phyloP scores from a whole-genome alignment of 92 coral and sea anemone genomes.

The Phenganax subtilis region DNA sequence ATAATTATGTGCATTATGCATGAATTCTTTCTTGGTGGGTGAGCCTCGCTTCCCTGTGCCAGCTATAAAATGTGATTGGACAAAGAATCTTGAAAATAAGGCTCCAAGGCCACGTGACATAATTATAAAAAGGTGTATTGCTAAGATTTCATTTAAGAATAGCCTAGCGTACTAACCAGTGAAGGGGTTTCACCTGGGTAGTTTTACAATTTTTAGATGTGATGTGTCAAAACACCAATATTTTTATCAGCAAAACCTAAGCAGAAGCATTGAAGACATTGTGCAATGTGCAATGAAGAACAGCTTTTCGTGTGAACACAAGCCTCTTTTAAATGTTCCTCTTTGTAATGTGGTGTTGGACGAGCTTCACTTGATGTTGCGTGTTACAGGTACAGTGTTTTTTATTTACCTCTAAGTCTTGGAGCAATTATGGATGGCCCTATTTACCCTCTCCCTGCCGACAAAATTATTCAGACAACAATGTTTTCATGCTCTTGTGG shows the following conservation, averaged over 20 bases:
- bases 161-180: not conserved
- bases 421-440: no score
- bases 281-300: slow-evolving; percentile 40
- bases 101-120: no score
- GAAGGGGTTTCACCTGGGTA: not conserved
- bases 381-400: slow-evolving; percentile 54
- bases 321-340: slow-evolving; percentile 51
- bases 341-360: slow-evolving; percentile 57
- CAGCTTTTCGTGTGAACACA: slow-evolving; percentile 51
- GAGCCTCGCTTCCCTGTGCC: no score
- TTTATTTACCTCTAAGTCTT: not conserved
- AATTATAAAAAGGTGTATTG: no score
- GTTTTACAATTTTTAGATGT: slow-evolving; percentile 36
- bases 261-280: slow-evolving; percentile 46
- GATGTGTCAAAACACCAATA: slow-evolving; percentile 54
- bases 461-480: no score
- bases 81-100: no score
- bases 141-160: no score
- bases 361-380: slow-evolving; percentile 62
- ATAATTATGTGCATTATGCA: no score
- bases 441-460: no score
- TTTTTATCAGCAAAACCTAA: slow-evolving; percentile 43
- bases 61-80: no score
- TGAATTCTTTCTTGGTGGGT: no score
- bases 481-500: no score